These are phyloP conservation scores for Eutrigla gurnardus DNA, from an alignment of 2,797 vertebrate genomes.

Conservation along the genomic window DNA sequence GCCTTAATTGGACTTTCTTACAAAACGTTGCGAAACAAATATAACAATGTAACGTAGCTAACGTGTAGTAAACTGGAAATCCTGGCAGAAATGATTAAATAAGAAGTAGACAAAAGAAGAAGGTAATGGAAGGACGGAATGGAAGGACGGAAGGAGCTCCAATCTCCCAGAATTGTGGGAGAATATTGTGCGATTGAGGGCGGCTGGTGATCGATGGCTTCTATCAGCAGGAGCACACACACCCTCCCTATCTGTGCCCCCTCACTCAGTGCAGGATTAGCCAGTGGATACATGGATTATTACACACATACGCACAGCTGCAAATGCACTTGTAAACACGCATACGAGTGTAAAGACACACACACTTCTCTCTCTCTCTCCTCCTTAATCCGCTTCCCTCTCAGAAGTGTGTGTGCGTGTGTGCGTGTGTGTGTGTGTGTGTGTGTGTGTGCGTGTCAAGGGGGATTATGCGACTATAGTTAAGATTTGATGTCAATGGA, in stretches of 20 bases:
- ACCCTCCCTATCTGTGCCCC: conserved; percentile 50
- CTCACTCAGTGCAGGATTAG: conserved; percentile 65
- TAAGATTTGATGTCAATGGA: conserved; percentile 77
- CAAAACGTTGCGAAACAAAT: too few relatives aligned
- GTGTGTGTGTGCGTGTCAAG: conserved; percentile 38
- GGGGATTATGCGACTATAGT: conserved; percentile 77
- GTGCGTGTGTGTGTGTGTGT: conserved; percentile 17
- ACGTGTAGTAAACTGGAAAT: too few relatives aligned
- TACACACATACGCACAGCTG: conserved; percentile 35
- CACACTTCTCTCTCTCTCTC: neutral
- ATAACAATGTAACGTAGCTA: too few relatives aligned
- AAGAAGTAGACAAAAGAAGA: neutral
- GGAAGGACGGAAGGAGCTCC: neutral
- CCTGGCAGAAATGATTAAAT: neutral
- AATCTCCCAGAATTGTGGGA: conserved; percentile 6
- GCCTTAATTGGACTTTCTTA: too few relatives aligned
- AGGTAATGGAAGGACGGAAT: neutral
- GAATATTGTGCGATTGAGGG: conserved; percentile 11
- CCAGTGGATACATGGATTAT: conserved; percentile 68
- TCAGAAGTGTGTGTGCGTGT: conserved; percentile 14
- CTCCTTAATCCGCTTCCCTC: conserved; percentile 27
- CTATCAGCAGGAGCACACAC: conserved; percentile 69
- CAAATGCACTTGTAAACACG: conserved; percentile 14
- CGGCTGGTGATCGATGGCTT: conserved; percentile 65
- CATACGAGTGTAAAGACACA: neutral